Evolutionary conservation across 2,113 vertebrate species (phyloP), one percentile per base, ranked within the genome.

Genomic region (Origma solitaria): DNA sequence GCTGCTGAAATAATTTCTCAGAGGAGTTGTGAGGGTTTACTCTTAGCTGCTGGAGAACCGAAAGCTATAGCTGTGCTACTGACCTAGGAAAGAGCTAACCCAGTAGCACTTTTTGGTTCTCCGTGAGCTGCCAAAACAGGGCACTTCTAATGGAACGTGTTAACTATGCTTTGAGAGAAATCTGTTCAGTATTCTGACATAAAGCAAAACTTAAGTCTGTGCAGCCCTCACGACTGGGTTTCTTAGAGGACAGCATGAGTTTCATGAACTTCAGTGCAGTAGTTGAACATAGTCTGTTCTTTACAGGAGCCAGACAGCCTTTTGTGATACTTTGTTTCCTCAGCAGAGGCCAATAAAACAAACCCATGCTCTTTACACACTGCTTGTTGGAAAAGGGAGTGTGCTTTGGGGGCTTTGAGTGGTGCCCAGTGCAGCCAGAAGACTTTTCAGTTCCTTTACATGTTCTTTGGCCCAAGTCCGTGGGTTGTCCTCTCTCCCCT

Each of bases 1-100:
- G 10, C 79, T 86, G 64, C 82, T 92, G 90, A 92, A 93, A 85
- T 73, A 61, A 66, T 80, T 93, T 83, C 92, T 95, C 85, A 68
- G 75, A 95, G 90, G 92, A 66, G 71, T 75, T 77, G 17, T 42
- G 58, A 83, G 68, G 25, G 13, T 80, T 95, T 82, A 53, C 62
- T 88, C 47, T 37, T 51, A 75, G 56, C 37, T 72, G 40, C 68
- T 84, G 64, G 31, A 70, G 87, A 85, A 35, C 35, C 53, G 50
- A 61, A 69, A 82, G 28, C 40, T 68, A 0, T 7, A 68, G 68
- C 69, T 94, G 71, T 37, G 15, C 88, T 66, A 83, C 64, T 97
- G 88, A 96, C 92, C 94, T 42, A 68, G 61, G 72, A 64, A 70
- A 24, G 88, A 51, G n/a, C 82, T 88, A 58, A 69, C 75, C 78